Percentiles rank a stretch among this genome's conserved stretches.
Evolutionary conservation across 2,888 invertebrate species (phyloP).

Genomic region (Drosophila neotestacea): DNA sequence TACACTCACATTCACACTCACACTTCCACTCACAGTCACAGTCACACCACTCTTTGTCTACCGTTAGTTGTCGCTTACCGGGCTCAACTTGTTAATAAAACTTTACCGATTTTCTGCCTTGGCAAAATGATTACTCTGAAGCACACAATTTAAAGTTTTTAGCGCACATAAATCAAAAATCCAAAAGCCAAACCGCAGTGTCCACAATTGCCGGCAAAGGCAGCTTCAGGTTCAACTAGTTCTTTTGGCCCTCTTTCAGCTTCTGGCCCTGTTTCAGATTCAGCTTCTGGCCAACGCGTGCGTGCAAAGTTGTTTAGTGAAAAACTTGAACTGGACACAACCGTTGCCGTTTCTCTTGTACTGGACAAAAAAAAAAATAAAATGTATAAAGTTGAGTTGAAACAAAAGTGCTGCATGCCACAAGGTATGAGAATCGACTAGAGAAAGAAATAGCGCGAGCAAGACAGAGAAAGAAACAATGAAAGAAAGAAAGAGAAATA

Average conservation of each 20-base stretch:
- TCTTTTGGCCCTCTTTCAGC: constrained; percentile 11
- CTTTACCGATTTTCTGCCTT: constrained; percentile 67
- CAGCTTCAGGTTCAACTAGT: constrained; percentile 18
- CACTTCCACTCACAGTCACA: neutral
- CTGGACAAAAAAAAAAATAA: constrained; percentile 26
- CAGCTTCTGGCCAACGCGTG: constrained; percentile 53
- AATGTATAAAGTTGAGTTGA: constrained; percentile 39
- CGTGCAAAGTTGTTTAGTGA: constrained; percentile 80
- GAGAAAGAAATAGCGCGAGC: constrained; percentile 22
- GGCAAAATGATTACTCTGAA: constrained; percentile 50
- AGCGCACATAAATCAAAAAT: constrained; percentile 72
- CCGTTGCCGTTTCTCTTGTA: constrained; percentile 47
- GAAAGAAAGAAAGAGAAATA: neutral
- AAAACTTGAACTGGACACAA: constrained; percentile 77
- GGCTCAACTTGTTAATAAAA: constrained; percentile 76
- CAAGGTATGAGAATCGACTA: constrained; percentile 26
- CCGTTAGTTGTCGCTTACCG: constrained; percentile 37
- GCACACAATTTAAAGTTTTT: constrained; percentile 74
- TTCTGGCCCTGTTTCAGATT: constrained; percentile 10
- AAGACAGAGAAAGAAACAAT: neutral
- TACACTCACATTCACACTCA: constrained; percentile 5
- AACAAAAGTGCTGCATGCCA: constrained; percentile 41
- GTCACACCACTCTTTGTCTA: neutral
- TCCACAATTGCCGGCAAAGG: constrained; percentile 31
- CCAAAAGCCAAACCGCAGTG: constrained; percentile 59